Evolutionary conservation across 1,140 invertebrate species (phyloP).

Genomic region (Drosophila sechellia): DNA sequence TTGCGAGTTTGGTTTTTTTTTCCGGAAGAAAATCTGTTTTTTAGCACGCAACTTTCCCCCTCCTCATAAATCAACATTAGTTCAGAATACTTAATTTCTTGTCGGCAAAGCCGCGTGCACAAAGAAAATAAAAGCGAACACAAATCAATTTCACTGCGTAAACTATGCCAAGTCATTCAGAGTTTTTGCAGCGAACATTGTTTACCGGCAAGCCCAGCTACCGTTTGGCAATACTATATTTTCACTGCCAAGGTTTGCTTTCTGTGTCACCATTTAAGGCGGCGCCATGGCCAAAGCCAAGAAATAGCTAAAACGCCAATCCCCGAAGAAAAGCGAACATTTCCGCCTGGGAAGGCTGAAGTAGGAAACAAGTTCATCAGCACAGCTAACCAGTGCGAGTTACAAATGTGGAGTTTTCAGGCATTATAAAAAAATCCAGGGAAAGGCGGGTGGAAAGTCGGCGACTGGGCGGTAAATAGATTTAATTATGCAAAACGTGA

Average conservation of each 20-base stretch:
- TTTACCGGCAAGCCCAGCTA: slow-evolving; percentile 34
- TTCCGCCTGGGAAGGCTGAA: slow-evolving; percentile 26
- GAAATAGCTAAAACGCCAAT: slow-evolving; percentile 1
- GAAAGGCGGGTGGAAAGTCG: slow-evolving; percentile 1
- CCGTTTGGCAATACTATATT: slow-evolving; percentile 42
- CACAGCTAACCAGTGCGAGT: slow-evolving; percentile 27
- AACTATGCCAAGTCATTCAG: slow-evolving; percentile 43
- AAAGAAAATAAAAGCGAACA: slow-evolving; percentile 2
- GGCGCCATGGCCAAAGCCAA: slow-evolving; percentile 25
- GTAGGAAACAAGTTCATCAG: slow-evolving; percentile 34
- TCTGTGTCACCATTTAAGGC: slow-evolving; percentile 60
- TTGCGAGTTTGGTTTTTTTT: too few species aligned
- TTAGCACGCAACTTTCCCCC: slow-evolving; percentile 1
- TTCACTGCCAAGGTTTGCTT: slow-evolving; percentile 61
- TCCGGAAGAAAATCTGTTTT: not conserved
- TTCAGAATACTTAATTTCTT: slow-evolving; percentile 18
- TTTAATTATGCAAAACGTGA: slow-evolving; percentile 61
- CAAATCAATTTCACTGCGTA: slow-evolving; percentile 39
- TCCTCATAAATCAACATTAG: slow-evolving; percentile 27
- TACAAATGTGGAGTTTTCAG: slow-evolving; percentile 34
- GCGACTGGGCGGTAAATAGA: slow-evolving; percentile 54
- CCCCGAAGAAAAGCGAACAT: slow-evolving; percentile 26
- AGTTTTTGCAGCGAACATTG: slow-evolving; percentile 20
- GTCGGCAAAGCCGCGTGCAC: not conserved
- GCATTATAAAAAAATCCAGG: slow-evolving; percentile 24